Percentiles rank a stretch among this genome's conserved stretches.
These are phyloP conservation scores for Zenarchopterus dispar DNA, from an alignment of 2,797 vertebrate genomes.

Conservation along the genomic window DNA sequence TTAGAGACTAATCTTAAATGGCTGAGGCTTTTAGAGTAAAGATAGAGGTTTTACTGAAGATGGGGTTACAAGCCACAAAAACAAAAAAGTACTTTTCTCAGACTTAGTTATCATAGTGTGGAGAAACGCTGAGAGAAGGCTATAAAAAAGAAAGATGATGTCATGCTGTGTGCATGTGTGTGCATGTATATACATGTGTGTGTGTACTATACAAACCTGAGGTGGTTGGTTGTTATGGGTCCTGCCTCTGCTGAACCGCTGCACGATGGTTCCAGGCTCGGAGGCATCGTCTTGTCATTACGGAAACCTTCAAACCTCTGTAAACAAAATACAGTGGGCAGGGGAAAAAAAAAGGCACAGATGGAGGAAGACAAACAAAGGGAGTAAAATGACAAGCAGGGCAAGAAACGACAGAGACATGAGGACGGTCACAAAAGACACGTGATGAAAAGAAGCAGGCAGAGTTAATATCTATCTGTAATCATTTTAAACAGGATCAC, in stretches of 20 bases:
- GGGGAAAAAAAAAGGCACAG: slow-evolving; percentile 22
- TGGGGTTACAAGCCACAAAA: too few species aligned
- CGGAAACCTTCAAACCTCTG: slow-evolving; percentile 95
- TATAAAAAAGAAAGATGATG: too few species aligned
- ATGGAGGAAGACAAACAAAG: slow-evolving; percentile 45
- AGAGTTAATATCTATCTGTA: neutral
- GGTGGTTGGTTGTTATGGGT: slow-evolving; percentile 83
- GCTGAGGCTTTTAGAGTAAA: too few species aligned
- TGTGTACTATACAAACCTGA: slow-evolving; percentile 83
- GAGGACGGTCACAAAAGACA: neutral
- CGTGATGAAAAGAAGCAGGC: slow-evolving; percentile 14
- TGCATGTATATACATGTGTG: neutral
- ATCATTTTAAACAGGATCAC: neutral
- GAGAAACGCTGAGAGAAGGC: too few species aligned
- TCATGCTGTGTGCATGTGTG: too few species aligned
- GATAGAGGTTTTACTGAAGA: too few species aligned
- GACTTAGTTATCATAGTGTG: too few species aligned
- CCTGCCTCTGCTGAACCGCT: slow-evolving; percentile 85
- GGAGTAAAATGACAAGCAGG: slow-evolving; percentile 42
- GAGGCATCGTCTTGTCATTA: slow-evolving; percentile 93
- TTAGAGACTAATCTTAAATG: too few species aligned
- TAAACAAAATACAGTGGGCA: slow-evolving; percentile 24
- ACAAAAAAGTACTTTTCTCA: too few species aligned
- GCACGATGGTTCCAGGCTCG: slow-evolving; percentile 94
- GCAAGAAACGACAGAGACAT: slow-evolving; percentile 32